phyloP scores from a whole-genome alignment of 2,113 vertebrate species.

The Origma solitaria region DNA sequence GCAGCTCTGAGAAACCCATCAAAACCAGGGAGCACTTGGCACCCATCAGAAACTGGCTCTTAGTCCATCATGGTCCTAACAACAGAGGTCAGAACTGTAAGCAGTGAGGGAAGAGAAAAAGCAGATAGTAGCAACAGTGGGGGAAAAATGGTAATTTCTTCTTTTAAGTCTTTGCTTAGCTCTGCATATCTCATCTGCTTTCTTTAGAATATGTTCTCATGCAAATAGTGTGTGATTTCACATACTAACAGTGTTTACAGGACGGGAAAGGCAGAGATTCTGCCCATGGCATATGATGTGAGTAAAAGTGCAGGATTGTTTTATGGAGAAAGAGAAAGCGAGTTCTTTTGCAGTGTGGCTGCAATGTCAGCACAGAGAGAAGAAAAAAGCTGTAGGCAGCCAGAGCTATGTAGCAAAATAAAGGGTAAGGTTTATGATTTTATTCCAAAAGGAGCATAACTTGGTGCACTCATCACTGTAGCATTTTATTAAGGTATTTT shows the following conservation, averaged over 20 bases:
- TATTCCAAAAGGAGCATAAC: neutral
- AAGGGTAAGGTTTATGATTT: neutral
- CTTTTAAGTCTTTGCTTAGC: neutral
- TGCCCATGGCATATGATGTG: neutral
- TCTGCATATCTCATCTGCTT: neutral
- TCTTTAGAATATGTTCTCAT: neutral
- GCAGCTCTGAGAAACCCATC: neutral
- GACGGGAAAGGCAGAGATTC: neutral
- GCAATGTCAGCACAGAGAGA: neutral
- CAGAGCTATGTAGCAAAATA: neutral
- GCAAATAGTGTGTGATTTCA: neutral
- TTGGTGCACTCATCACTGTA: neutral
- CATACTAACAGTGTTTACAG: neutral
- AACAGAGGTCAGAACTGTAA: neutral
- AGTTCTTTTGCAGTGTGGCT: neutral
- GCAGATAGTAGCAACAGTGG: neutral
- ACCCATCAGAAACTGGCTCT: neutral
- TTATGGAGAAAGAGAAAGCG: neutral
- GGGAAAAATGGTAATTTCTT: neutral
- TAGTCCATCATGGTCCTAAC: accelerated
- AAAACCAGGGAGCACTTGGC: neutral
- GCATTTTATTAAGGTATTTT: conserved; percentile 2
- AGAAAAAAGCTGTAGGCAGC: neutral
- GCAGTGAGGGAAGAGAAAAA: neutral
- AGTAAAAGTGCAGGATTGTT: neutral